These are phyloP conservation scores for Melipona beecheii DNA, from an alignment of 2,888 invertebrate genomes.

Conservation along the genomic window DNA sequence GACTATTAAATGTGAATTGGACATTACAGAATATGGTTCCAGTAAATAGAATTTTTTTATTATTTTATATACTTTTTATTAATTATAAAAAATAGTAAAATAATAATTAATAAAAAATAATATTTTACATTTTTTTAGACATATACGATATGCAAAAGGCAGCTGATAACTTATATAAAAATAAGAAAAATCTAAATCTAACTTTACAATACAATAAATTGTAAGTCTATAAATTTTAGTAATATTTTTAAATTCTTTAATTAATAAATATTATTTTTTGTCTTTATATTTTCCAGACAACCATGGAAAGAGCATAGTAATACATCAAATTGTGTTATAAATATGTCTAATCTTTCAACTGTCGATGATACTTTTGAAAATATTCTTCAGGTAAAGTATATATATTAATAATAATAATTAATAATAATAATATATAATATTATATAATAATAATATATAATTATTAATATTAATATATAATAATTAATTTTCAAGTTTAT, in stretches of 20 bases:
- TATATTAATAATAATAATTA: no score
- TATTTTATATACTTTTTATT: background rate
- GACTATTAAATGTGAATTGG: slow-evolving; percentile 86
- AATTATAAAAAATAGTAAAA: background rate
- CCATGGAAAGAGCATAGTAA: slow-evolving; percentile 75
- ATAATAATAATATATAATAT: no score
- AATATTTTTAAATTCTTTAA: background rate
- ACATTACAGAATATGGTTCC: slow-evolving; percentile 87
- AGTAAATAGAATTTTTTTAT: slow-evolving; percentile 80
- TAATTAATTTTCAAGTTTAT: background rate
- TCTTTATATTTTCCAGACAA: slow-evolving; percentile 70
- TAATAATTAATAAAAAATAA: background rate
- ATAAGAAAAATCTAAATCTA: slow-evolving; percentile 87
- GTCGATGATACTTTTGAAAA: slow-evolving; percentile 86
- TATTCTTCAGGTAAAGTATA: slow-evolving; percentile 83
- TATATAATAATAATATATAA: no score
- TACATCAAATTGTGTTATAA: slow-evolving; percentile 79
- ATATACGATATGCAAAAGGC: slow-evolving; percentile 82
- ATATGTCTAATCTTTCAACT: slow-evolving; percentile 75
- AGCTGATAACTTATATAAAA: slow-evolving; percentile 79
- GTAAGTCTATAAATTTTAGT: slow-evolving; percentile 78
- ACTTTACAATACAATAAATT: slow-evolving; percentile 86
- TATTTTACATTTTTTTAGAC: slow-evolving; percentile 64
- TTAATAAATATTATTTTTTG: slow-evolving; percentile 1
- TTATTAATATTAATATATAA: no score